Base-by-base conservation (phyloP, 2,888 invertebrate genomes). In the Corbicula japonica region DNA sequence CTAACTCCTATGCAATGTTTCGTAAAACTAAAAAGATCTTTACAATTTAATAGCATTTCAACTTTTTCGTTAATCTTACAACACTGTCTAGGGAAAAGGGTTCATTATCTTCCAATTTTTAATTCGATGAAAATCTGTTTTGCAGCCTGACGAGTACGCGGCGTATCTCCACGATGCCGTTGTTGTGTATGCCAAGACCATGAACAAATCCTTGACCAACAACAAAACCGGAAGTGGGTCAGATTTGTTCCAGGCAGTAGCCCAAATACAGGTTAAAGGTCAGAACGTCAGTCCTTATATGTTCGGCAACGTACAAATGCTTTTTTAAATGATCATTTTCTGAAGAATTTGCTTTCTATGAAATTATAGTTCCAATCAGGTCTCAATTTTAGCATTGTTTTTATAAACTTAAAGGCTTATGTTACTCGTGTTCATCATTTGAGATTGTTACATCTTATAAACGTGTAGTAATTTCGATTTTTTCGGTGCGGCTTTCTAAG, bases 81-180 rank as follows among this genome's bases (percentile, higher is more conserved):
- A 12, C 18, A 41, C 41, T 41, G 15, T 41, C 18, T 10, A 10
- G 15, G 8, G 15, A 12, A 12, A 38, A 12, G 8, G 18, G 8
- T 15, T 12, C 41, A 38, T 12, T 38, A 18, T 12, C 15, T 38
- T 12, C 15, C 15, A 38, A 12, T 38, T 38, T 12, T 12, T 12
- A 38, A 12, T 38, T 38, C 15, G 18, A 38, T 38, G 8, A 12
- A 12, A 18, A 38, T 38, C 41, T 12, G 4, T 35, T 23, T 63
- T 72, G 23, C 48, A 73, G 73, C 65, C 65, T 0, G 76, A 76
- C 60, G 71, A 76, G 21, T 71, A 66, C 35, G 30, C 76, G 0
- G 58, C 71, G 15, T 76, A 76, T 21, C 65, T 76, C 8, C 71
- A 61, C 21, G 76, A 76, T 35, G 63, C 76, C 10, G 38, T 76